Percentiles rank a stretch among this genome's conserved stretches.
These are phyloP conservation scores for Volucella inanis DNA, from an alignment of 2,888 invertebrate genomes.

Conservation along the genomic window DNA sequence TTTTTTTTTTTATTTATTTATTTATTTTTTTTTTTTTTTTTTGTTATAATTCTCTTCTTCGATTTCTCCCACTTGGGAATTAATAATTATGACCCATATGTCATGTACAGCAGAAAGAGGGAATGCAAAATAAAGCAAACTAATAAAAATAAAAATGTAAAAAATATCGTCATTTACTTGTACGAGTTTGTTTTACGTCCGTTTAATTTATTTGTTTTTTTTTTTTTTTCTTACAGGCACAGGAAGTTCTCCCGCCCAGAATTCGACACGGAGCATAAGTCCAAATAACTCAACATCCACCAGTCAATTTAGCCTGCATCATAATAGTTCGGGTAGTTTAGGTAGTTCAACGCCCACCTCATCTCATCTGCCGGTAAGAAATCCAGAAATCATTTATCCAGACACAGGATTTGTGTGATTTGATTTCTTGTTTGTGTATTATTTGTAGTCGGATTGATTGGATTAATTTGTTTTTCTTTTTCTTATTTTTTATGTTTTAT, in stretches of 20 bases:
- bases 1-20: not conserved
- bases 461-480: slow-evolving; percentile 46
- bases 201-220: slow-evolving; percentile 37
- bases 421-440: slow-evolving; percentile 12
- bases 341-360: slow-evolving; percentile 83
- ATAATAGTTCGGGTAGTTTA: slow-evolving; percentile 83
- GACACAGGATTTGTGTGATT: slow-evolving; percentile 19
- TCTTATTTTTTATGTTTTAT: slow-evolving; percentile 45
- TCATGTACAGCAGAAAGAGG: slow-evolving; percentile 23
- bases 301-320: slow-evolving; percentile 83
- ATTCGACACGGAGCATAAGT: slow-evolving; percentile 83
- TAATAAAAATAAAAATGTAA: slow-evolving; percentile 8
- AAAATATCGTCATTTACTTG: not conserved
- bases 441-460: slow-evolving; percentile 37
- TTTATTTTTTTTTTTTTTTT: slow-evolving; percentile 1
- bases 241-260: slow-evolving; percentile 84
- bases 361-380: slow-evolving; percentile 81
- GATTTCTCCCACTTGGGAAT: slow-evolving; percentile 50
- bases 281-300: slow-evolving; percentile 83
- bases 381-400: not conserved
- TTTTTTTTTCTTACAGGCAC: slow-evolving; percentile 80
- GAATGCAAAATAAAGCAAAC: slow-evolving; percentile 54
- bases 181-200: slow-evolving; percentile 61
- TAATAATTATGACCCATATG: slow-evolving; percentile 74
- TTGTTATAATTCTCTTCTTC: not conserved